These are phyloP conservation scores for Hypothenemus hampei DNA, from an alignment of 1,140 invertebrate genomes.

Conservation along the genomic window DNA sequence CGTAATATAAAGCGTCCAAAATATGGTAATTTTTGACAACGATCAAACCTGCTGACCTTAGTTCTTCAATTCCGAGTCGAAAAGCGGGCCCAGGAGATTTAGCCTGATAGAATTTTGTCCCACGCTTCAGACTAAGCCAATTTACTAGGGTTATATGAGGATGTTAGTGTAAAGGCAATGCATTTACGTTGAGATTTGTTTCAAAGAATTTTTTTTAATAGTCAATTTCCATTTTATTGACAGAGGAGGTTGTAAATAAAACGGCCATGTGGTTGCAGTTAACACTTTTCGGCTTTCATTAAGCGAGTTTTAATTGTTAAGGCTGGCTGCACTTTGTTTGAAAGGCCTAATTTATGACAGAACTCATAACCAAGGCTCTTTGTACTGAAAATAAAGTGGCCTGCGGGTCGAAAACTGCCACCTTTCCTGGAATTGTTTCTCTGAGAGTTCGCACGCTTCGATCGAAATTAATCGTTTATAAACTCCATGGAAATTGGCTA, in stretches of 20 bases:
- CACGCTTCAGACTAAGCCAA: conserved; percentile 24
- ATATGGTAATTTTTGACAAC: conserved; percentile 19
- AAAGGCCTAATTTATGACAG: conserved; percentile 21
- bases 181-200: conserved; percentile 24
- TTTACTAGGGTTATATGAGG: conserved; percentile 18
- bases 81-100: conserved; percentile 21
- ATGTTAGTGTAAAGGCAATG: conserved; percentile 23
- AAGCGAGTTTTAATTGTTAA: conserved; percentile 19
- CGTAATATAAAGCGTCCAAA: conserved; percentile 2
- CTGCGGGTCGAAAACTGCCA: neutral
- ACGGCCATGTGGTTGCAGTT: conserved; percentile 19
- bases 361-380: conserved; percentile 10
- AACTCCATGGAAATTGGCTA: too few species aligned
- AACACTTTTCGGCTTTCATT: conserved; percentile 19
- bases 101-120: conserved; percentile 24
- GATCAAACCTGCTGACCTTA: conserved; percentile 20
- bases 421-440: neutral
- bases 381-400: conserved; percentile 12
- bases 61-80: conserved; percentile 21
- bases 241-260: too few species aligned
- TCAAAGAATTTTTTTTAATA: conserved; percentile 21
- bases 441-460: neutral
- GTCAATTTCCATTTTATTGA: too few species aligned
- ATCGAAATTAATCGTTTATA: neutral
- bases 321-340: conserved; percentile 20